Base-by-base conservation (phyloP, 2,888 invertebrate genomes). In the Herminia tarsipennalis region DNA sequence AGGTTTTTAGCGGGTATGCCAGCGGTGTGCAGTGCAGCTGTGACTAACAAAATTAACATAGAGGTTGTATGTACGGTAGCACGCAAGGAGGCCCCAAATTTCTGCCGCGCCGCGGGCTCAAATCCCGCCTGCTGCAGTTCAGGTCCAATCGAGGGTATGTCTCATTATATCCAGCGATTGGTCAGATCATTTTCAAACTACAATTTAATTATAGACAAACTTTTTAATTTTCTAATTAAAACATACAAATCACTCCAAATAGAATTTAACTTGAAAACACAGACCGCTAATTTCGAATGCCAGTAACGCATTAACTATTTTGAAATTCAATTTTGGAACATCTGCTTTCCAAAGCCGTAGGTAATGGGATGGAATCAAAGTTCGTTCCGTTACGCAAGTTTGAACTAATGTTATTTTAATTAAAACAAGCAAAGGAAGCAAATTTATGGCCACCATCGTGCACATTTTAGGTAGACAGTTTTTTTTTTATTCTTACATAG, bases 61-160 rank as follows among this genome's bases (percentile, higher is more conserved):
- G 48, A 67, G 73, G 69, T 81, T 83, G 68, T 83, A 81, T 76
- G 70, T 66, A 51, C 48, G 62, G 35, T 83, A 89, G 88, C 83
- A 82, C 82, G 81, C 94, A 94, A 92, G 95, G 95, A 93, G 95
- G 96, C 92, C 95, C 95, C 92, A 95, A 95, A 94, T 96, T 96
- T 93, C 94, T 96, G 94, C 96, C 96, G 89, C 94, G 96, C 85
- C 95, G 96, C 88, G 96, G 96, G 84, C 95, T 96, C 93, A 97
- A 96, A 93, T 97, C 97, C 81, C 95, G 97, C 81, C 94, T 97
- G 80, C 95, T 97, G 88, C 96, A 96, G 94, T 96, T 97, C 94
- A 95, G 94, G 92, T 96, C 96, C 82, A 96, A 95, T 92, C 93
- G 94, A 93, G 97, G 97, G 97, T 97, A 96, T 93, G 95, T 95